A percentile compares a stretch with the other conserved stretches of the same genome.
Conservation (phyloP, 92 coral and sea anemone genomes). For the Umimayanthus kanabou region DNA sequence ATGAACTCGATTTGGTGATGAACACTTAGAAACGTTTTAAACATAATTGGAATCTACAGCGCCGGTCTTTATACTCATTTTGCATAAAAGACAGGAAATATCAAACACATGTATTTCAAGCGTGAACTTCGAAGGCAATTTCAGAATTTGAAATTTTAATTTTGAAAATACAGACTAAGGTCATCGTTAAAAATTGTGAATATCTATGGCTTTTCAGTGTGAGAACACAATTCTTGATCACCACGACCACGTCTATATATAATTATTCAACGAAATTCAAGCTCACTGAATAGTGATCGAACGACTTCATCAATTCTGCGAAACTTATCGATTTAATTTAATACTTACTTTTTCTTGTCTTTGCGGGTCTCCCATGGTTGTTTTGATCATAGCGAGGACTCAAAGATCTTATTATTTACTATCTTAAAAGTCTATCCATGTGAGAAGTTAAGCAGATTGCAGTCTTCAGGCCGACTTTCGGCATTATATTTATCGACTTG, state of each 20-base stretch:
- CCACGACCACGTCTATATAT: neutral
- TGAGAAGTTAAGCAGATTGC: neutral
- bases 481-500: neutral
- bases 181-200: neutral
- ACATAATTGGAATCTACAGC: slow-evolving; percentile 3
- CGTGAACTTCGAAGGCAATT: neutral
- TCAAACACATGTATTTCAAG: neutral
- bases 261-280: slow-evolving; percentile 10
- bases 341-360: slow-evolving; percentile 66
- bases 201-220: neutral
- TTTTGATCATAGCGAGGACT: slow-evolving; percentile 58
- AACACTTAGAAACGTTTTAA: neutral
- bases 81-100: neutral
- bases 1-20: slow-evolving; percentile 11
- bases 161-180: neutral
- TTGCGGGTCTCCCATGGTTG: slow-evolving; percentile 56
- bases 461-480: slow-evolving; percentile 8
- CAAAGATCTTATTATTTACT: neutral
- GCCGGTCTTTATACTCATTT: neutral
- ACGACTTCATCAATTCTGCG: neutral
- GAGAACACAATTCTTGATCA: neutral
- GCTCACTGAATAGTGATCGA: slow-evolving; percentile 1
- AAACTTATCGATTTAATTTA: neutral
- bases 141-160: neutral
- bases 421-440: slow-evolving; percentile 16